Conservation (phyloP, 2,113 vertebrate genomes). For the Plestiodon gilberti region DNA sequence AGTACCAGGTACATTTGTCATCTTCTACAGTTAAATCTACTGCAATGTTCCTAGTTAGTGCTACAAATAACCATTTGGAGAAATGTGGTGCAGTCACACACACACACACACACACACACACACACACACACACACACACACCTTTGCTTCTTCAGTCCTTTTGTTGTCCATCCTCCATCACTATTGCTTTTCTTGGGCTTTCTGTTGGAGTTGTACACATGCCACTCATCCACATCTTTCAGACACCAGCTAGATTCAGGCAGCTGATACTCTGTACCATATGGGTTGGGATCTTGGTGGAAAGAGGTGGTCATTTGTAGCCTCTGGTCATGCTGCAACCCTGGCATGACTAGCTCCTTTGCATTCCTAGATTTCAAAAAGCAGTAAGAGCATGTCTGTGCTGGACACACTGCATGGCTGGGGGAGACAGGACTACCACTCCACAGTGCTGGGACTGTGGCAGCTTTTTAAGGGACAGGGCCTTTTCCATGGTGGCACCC, state of each 20-base stretch:
- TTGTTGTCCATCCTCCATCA: background rate
- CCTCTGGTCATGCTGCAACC: background rate
- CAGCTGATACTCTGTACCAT: background rate
- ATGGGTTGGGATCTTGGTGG: background rate
- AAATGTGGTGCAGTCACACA: background rate
- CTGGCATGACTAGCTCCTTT: background rate
- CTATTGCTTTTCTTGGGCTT: background rate
- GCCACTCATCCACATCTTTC: background rate
- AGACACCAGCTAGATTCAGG: background rate
- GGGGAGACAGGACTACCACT: too few species aligned
- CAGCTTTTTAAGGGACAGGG: background rate
- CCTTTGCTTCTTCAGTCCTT: background rate
- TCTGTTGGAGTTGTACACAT: background rate
- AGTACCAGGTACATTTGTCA: too few species aligned
- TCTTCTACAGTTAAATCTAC: background rate
- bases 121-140: too few species aligned
- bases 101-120: too few species aligned
- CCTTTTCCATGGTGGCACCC: background rate
- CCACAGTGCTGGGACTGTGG: background rate
- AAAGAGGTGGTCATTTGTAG: background rate
- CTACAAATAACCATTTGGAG: background rate
- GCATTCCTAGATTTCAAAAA: background rate
- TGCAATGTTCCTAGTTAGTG: background rate
- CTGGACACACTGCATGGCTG: background rate
- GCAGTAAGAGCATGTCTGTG: background rate